Evolutionary conservation across 2,888 invertebrate species (phyloP).

Genomic region (Eristalinus aeneus): DNA sequence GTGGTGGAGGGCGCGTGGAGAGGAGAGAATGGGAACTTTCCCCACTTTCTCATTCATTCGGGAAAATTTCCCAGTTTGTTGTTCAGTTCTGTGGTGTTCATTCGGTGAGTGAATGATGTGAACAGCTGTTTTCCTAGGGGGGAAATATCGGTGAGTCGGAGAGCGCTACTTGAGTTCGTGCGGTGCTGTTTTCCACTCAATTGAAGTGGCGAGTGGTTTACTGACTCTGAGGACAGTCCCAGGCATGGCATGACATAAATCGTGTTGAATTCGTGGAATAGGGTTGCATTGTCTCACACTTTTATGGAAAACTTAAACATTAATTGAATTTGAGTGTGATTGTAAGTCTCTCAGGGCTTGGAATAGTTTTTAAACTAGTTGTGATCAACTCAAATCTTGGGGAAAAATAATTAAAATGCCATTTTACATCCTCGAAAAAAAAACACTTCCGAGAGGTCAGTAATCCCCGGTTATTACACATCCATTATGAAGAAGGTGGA

Average conservation of each 20-base stretch:
- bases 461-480: too few relatives aligned
- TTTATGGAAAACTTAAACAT: too few relatives aligned
- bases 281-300: too few relatives aligned
- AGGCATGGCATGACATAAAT: background rate
- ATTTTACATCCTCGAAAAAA: too few relatives aligned
- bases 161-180: background rate
- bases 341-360: too few relatives aligned
- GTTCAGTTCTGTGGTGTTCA: background rate
- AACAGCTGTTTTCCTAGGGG: constrained; percentile 20
- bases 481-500: too few relatives aligned
- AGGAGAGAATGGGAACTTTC: background rate
- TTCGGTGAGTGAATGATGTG: background rate
- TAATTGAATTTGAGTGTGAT: too few relatives aligned
- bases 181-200: background rate
- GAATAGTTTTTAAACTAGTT: too few relatives aligned
- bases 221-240: background rate
- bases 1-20: background rate
- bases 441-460: too few relatives aligned
- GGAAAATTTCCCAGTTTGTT: background rate
- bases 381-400: too few relatives aligned
- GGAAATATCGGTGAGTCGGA: background rate
- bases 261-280: background rate
- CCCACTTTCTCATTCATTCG: background rate
- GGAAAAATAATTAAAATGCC: too few relatives aligned
- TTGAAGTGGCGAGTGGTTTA: background rate